Percentiles rank a stretch among this genome's conserved stretches.
Conservation (phyloP, 2,113 vertebrate genomes). For the Calidris pugnax region DNA sequence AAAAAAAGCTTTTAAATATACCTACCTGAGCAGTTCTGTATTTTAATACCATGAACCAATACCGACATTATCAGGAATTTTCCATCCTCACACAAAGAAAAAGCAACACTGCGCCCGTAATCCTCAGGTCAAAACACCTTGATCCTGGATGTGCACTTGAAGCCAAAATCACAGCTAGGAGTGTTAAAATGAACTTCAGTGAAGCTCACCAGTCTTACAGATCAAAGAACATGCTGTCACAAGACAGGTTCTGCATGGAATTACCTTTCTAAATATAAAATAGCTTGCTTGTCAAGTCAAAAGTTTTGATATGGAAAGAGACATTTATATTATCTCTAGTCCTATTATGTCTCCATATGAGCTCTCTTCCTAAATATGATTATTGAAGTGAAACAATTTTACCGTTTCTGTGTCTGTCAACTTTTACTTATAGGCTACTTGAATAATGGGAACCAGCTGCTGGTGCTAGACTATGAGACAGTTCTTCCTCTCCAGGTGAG, state of each 20-base stretch:
- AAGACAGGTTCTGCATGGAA: background rate
- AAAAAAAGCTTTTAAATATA: background rate
- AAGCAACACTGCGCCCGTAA: background rate
- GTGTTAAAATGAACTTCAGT: background rate
- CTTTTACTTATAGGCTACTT: background rate
- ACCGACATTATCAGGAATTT: background rate
- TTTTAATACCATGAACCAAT: background rate
- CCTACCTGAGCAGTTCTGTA: background rate
- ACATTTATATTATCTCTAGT: constrained; percentile 17
- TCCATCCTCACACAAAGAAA: background rate
- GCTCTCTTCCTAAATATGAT: background rate
- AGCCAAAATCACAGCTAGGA: background rate
- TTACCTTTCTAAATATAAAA: constrained; percentile 35
- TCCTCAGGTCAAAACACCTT: background rate
- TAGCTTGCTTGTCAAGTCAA: background rate
- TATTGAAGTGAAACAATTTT: constrained; percentile 17
- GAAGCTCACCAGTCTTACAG: background rate
- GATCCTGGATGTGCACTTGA: background rate
- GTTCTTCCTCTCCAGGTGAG: background rate
- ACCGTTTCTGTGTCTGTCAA: background rate
- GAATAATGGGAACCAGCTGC: background rate
- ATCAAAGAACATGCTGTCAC: constrained; percentile 20
- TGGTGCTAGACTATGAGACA: background rate
- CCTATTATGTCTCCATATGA: background rate
- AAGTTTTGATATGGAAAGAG: constrained; percentile 11